A percentile compares a stretch with the other conserved stretches of the same genome.
Conservation (phyloP, 2,113 vertebrate species). For the Sinocyclocheilus grahami region DNA sequence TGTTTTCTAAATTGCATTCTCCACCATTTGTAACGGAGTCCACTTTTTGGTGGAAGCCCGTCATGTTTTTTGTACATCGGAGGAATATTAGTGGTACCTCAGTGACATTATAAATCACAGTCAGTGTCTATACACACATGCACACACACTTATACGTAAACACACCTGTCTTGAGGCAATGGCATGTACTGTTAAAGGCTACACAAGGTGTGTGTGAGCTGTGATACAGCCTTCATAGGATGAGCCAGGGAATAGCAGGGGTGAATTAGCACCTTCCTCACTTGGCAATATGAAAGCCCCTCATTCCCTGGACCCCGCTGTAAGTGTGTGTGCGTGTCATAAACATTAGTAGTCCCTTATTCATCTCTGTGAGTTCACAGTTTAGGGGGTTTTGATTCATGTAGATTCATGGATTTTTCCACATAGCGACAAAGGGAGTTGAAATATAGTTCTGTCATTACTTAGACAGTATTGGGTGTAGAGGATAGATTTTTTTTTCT, state of each 20-base stretch:
- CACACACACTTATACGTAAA: conserved; percentile 24
- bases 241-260: conserved; percentile 30
- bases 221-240: conserved; percentile 13
- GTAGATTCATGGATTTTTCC: conserved; percentile 35
- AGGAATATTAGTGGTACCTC: conserved; percentile 46
- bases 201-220: conserved; percentile 43
- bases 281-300: conserved; percentile 39
- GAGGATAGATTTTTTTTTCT: conserved; percentile 34
- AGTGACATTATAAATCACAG: conserved; percentile 45
- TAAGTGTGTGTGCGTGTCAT: conserved; percentile 28
- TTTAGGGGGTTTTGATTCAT: conserved; percentile 14
- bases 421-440: conserved; percentile 51
- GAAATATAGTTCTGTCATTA: conserved; percentile 50
- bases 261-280: conserved; percentile 31
- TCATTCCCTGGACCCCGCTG: neutral
- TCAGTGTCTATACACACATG: conserved; percentile 3
- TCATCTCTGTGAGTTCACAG: conserved; percentile 35
- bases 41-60: conserved; percentile 39
- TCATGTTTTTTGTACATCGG: conserved; percentile 21
- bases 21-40: conserved; percentile 34
- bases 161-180: conserved; percentile 37
- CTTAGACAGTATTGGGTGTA: conserved; percentile 59
- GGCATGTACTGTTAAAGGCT: conserved; percentile 45
- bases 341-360: conserved; percentile 32
- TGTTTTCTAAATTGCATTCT: conserved; percentile 38